Conservation (phyloP, 2,113 vertebrate species). For the Hemiprocne comata region DNA sequence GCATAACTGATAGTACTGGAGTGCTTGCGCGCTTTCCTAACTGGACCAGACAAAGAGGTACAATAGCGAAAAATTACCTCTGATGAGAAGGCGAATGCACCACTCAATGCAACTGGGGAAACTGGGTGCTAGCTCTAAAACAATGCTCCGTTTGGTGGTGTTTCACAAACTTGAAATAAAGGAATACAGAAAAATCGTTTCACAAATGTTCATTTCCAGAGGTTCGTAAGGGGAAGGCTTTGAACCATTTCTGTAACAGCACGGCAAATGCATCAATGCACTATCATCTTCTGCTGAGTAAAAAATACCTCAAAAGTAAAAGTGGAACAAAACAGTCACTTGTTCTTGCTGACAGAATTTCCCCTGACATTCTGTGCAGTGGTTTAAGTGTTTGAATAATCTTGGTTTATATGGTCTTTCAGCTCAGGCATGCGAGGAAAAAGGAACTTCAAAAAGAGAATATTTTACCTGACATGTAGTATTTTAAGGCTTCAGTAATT, state of each 20-base stretch:
- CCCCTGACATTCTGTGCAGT: slow-evolving; percentile 39
- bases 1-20: slow-evolving; percentile 45
- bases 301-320: slow-evolving; percentile 45
- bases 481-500: slow-evolving; percentile 65
- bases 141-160: neutral
- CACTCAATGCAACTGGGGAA: neutral
- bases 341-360: slow-evolving; percentile 18
- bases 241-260: neutral
- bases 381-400: slow-evolving; percentile 60
- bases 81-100: neutral
- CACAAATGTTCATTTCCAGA: neutral
- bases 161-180: neutral
- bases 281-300: neutral
- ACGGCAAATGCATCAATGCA: neutral
- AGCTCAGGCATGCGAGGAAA: slow-evolving; percentile 62
- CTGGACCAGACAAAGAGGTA: slow-evolving; percentile 64
- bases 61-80: slow-evolving; percentile 10
- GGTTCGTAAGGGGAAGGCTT: neutral
- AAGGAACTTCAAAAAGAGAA: slow-evolving; percentile 68
- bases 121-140: neutral
- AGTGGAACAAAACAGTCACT: slow-evolving; percentile 48
- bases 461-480: slow-evolving; percentile 61
- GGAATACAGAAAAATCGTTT: neutral
- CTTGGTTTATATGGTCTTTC: slow-evolving; percentile 59
- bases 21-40: slow-evolving; percentile 20